Conservation (phyloP, 2,113 vertebrate species). For the Taxidea taxus region DNA sequence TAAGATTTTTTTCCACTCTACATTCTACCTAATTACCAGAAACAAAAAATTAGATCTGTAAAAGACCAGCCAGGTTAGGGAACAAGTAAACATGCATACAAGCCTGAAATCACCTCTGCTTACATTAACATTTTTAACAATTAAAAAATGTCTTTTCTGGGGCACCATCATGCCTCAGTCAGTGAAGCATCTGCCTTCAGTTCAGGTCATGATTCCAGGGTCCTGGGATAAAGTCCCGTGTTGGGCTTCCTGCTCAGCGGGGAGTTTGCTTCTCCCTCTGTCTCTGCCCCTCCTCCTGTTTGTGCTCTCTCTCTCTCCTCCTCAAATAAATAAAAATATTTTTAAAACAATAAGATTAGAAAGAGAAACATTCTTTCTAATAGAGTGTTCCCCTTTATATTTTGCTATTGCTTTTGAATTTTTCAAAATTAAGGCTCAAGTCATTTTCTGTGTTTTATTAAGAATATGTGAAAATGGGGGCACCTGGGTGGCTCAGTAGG, state of each 20-base stretch:
- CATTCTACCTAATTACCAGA: background rate
- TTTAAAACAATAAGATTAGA: background rate
- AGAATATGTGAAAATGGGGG: background rate
- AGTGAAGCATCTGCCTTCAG: background rate
- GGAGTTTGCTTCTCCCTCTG: no score
- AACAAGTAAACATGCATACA: background rate
- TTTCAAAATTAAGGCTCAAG: background rate
- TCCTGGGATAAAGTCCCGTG: background rate
- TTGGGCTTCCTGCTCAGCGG: background rate
- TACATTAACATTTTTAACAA: background rate
- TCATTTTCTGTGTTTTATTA: conserved; percentile 12
- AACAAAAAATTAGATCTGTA: background rate
- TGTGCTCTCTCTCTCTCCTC: background rate
- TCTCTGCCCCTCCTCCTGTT: no score
- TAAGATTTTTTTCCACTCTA: background rate
- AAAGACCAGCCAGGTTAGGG: background rate
- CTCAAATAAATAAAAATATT: background rate
- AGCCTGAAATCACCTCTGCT: background rate
- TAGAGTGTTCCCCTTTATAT: background rate
- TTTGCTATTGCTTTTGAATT: conserved; percentile 19
- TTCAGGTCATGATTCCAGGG: background rate
- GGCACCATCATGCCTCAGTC: background rate
- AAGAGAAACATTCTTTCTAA: background rate
- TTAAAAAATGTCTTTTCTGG: background rate
- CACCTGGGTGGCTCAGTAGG: background rate